Base-by-base conservation (phyloP, 2,888 invertebrate species). In the Cephus pulcher region DNA sequence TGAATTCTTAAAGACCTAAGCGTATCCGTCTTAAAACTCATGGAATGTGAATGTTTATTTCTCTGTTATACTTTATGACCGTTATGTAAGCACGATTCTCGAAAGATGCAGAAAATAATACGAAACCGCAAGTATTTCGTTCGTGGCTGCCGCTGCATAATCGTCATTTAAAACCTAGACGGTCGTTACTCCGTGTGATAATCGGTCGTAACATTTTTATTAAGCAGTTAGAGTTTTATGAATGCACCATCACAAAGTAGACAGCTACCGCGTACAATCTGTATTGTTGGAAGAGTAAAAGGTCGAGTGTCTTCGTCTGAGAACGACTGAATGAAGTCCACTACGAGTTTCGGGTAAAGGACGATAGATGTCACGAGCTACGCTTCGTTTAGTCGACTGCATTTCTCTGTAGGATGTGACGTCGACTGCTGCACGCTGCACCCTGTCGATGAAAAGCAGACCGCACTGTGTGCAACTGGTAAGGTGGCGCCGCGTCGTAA, bases 141-240 rank as follows among this genome's bases (percentile, higher is more conserved):
- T 56, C 23, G 56, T 56, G 56, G 23, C 56, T 1, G 23, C 56
- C 23, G 56, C 23, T 23, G 71, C 34, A 34, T 71, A 71, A 71
- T 34, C 34, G 71, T 32, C 71, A 32, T 23, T 71, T 71, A 71
- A 71, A 32, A 6, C 33, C 71, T 71, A 71, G 32, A 71, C 71
- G 32, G 71, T 71, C 33, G 71, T 32, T 71, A 34, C 23, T 71
- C 9, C 76, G 82, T 79, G 84, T 82, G 83, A 82, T 84, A 83
- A 82, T 84, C 82, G 84, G 82, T 85, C 88, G 84, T 87, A 88
- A 86, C 84, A 79, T 86, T 82, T 88, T 88, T 88, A 88, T 88
- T 87, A 84, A 87, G 85, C 86, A 84, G 83, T 84, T 84, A 84
- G 83, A 84, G 84, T 88, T 88, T 87, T 88, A 86, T 81, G 86